Percentiles rank a stretch among this genome's conserved stretches.
These are phyloP conservation scores for Oryzias curvinotus DNA, from an alignment of 2,113 vertebrate genomes.

Conservation along the genomic window DNA sequence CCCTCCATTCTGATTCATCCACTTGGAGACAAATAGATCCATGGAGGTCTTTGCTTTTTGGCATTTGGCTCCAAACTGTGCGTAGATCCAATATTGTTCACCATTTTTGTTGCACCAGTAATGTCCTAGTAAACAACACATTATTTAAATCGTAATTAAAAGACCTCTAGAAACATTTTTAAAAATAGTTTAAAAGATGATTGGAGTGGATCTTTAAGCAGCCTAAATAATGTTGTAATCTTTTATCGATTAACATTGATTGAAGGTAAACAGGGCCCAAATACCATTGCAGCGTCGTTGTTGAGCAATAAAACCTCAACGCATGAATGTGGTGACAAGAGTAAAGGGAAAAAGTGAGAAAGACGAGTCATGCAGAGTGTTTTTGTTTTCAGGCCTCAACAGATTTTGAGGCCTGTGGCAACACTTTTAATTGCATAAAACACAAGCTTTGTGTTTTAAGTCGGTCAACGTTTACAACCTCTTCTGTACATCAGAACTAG, in stretches of 20 bases:
- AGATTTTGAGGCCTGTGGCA: conserved; percentile 1
- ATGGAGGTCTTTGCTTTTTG: no score
- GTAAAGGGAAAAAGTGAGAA: conserved; percentile 22
- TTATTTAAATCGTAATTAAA: no score
- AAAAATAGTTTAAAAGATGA: no score
- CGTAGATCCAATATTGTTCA: no score
- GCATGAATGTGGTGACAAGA: conserved; percentile 20
- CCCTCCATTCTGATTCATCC: no score
- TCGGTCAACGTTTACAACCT: no score
- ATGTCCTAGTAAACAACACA: no score
- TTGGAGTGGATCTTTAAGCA: not conserved
- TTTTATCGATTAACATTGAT: conserved; percentile 3
- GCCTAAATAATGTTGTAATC: not conserved
- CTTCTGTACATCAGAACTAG: not conserved
- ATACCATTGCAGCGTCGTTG: conserved; percentile 15
- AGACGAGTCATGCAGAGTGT: conserved; percentile 39
- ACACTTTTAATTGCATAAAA: not conserved
- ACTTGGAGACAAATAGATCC: no score
- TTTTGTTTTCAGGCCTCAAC: conserved; percentile 8
- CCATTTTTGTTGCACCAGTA: no score
- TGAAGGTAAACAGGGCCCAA: not conserved
- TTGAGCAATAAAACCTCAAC: conserved; percentile 45
- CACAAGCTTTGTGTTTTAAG: no score
- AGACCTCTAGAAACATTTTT: no score
- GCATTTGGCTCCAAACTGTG: no score